Evolutionary conservation across 2,888 invertebrate species (phyloP).

Genomic region (Acrobeloides nanus): DNA sequence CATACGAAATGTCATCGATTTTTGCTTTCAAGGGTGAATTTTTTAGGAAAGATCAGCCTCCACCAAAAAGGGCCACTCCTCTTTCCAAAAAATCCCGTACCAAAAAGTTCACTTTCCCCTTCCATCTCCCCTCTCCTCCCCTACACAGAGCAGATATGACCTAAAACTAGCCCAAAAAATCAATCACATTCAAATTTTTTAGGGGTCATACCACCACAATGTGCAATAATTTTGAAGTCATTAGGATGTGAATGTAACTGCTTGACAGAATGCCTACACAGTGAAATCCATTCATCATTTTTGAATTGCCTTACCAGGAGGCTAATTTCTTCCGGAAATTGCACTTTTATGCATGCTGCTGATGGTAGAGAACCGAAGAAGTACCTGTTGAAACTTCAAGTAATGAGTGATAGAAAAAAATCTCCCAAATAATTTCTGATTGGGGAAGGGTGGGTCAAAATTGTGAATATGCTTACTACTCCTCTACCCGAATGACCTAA

Average conservation of each 20-base stretch:
- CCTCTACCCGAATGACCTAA: no score
- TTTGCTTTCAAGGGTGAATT: conserved; percentile 25
- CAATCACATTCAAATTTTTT: not conserved
- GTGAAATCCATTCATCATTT: conserved; percentile 14
- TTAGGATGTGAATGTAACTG: conserved; percentile 30
- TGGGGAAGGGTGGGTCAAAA: no score
- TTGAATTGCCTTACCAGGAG: conserved; percentile 8
- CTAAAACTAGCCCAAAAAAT: no score
- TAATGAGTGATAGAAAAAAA: conserved; percentile 1
- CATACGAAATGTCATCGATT: conserved; percentile 19
- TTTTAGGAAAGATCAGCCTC: no score
- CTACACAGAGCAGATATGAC: no score
- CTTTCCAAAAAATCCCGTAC: no score
- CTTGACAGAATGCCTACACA: conserved; percentile 21
- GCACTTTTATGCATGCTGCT: conserved; percentile 7
- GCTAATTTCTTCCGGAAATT: conserved; percentile 7
- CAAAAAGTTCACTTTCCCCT: no score
- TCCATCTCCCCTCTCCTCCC: no score
- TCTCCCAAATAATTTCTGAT: no score
- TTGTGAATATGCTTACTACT: no score
- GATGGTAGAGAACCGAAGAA: conserved; percentile 5
- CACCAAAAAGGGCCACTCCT: no score
- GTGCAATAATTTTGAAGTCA: conserved; percentile 22
- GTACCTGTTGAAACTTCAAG: conserved; percentile 13
- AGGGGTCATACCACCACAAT: conserved; percentile 26